Evolutionary conservation across 2,113 vertebrate genomes (phyloP), one percentile per base, ranked within the genome.

Genomic region (Copsychus sechellarum): DNA sequence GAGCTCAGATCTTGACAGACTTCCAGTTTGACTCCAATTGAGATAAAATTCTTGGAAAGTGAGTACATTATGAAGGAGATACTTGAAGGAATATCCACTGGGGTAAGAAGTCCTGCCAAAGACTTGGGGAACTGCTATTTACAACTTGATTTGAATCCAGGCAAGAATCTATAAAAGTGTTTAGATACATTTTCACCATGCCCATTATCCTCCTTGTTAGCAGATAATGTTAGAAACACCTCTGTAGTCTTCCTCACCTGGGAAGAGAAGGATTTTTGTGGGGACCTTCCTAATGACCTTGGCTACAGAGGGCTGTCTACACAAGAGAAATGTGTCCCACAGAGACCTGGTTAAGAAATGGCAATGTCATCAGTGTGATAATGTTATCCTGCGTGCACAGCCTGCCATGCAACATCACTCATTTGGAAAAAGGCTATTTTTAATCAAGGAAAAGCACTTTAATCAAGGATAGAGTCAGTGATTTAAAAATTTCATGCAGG

Each of bases 361-460:
- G 83, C 88, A 88, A 58, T 57, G 58, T 85, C 83, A 91, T 58
- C 81, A 48, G 40, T 9, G 72, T 43, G 82, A 61, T 70, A 74
- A 84, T 20, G 25, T 53, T 88, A 93, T 43, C 77, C 93, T 51
- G 58, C 1, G 42, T 34, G n/a, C 81, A 47, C 51, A 92, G 90
- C 58, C 77, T 87, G 74, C 54, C 91, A 81, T 33, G 71, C 83
- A 94, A 87, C 42, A n/a, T 61, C 54, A 64, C 74, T 93, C 86
- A 85, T 92, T 96, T 84, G 73, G 81, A 80, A 89, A 92, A 94
- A 90, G 72, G 88, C 85, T 94, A 91, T 92, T 95, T 96, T 93
- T 95, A 97, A 95, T 96, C 92, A 96, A 62, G 82, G 56, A 95
- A 95, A 91, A 97, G 94, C 95, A 95, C 71, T 96, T 96, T 93